phyloP scores from a whole-genome alignment of 2,888 invertebrate species.

The Drosophila infuscata region DNA sequence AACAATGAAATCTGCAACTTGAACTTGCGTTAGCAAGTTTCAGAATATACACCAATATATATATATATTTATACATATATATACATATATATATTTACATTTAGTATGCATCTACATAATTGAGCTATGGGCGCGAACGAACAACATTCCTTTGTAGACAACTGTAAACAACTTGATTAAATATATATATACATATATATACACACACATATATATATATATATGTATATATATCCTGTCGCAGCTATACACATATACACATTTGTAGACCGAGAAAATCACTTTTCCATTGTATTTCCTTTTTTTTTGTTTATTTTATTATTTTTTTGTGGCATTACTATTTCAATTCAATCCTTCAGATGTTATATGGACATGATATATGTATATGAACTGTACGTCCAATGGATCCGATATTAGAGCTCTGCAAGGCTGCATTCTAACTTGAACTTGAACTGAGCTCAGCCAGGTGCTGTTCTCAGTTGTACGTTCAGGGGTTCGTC shows the following conservation, averaged over 20 bases:
- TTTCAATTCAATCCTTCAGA: neutral
- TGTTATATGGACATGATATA: neutral
- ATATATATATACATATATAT: neutral
- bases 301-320: neutral
- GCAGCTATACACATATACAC: neutral
- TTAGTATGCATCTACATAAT: neutral
- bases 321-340: neutral
- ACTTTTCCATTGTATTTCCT: neutral
- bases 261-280: neutral
- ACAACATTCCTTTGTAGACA: conserved; percentile 20
- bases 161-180: neutral
- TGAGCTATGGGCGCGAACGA: neutral
- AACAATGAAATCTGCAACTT: neutral
- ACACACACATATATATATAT: neutral
- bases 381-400: neutral
- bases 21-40: neutral
- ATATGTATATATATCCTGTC: neutral
- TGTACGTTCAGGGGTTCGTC: neutral
- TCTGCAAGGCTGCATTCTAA: conserved; percentile 1
- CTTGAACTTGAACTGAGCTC: neutral
- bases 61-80: neutral
- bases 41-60: neutral
- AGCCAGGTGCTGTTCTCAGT: neutral
- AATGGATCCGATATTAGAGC: neutral
- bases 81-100: conserved; percentile 1